Base-by-base conservation (phyloP, 2,113 vertebrate species). In the Heterotis niloticus region DNA sequence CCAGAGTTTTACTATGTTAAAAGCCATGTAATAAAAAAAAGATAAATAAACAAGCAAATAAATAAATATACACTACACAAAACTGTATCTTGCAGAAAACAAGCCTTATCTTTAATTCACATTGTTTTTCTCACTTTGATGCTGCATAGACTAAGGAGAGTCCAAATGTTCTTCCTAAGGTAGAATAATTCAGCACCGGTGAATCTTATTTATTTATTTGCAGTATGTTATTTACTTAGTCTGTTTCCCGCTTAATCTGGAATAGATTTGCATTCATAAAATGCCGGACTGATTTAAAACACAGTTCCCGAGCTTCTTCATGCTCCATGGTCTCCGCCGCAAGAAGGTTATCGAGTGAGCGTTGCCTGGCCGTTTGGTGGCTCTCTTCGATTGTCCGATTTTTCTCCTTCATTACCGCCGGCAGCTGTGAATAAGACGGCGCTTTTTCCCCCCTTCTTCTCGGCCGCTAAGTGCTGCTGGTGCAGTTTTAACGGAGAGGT, bases 401-500 rank as follows among this genome's bases (percentile, higher is more conserved):
- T 88, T 89, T 88, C 89, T 90, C 90, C 91, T 92, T 90, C 86
- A 91, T 92, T 94, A 91, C 90, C 81, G 82, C 86, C 86, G 90
- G 92, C 90, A 91, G 92, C 93, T 94, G 93, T 92, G 86, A 93
- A 93, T 95, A 94, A 91, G 91, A 92, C 88, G 88, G 86, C 80
- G 81, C n/a, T 88, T 92, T 90, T 85, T 77, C 23, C 23, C 23
- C 51, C 16, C 85, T 89, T 82, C 79, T 79, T 73, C 83, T 90
- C 91, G 93, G 93, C 92, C 90, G 94, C 89, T 96, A 97, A 98
- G 94, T 96, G 94, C 94, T 94, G 92, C 92, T 92, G 90, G 92
- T 90, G 93, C 90, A 91, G 92, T 91, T 93, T 94, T 93, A 94
- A 93, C 90, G 65, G 92, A 87, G 89, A 90, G 93, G 34, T 94